Evolutionary conservation across 2,113 vertebrate genomes (phyloP), one percentile per base, ranked within the genome.

Genomic region (Podarcis cretensis): DNA sequence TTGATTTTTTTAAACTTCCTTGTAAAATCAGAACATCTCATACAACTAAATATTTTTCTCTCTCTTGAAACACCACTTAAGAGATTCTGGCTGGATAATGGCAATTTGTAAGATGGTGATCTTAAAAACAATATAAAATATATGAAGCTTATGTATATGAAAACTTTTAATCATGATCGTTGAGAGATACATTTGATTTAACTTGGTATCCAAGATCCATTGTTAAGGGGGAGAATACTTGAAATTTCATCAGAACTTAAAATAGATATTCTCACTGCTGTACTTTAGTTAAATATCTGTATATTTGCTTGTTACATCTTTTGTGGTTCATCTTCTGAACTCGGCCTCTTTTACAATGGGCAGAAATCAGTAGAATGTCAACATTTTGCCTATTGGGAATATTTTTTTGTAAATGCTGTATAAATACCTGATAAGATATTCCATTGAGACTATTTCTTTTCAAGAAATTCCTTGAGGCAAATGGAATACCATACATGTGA

Each of bases 21-120:
- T 82, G 89, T 93, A 82, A 92, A 90, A 87, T 85, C 90, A 85
- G 85, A 94, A 5, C 90, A 83, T 63, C 91, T 88, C 92, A 82
- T 86, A 85, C 89, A 92, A 84, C 84, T 90, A 68, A 93, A 87
- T 92, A 92, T 88, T 87, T 76, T 63, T 54, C 93, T 30, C 86
- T 84, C 79, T 65, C 91, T 86, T 91, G 95, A 94, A 93, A 88
- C 83, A 86, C 89, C 59, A 95, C 85, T 82, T 92, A 94, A 54
- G 86, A 92, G 89, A 25, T 30, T 4, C 8, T 93, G 93, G 77
- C 94, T 74, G 27, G 90, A 91, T 20, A 91, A 66, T 59, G 66
- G 85, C 40, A 92, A 63, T 40, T 85, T 89, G 92, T 91, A 59
- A 87, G 32, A 81, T 23, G 16, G 27, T 89, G 85, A 0, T 81